Conservation (phyloP, 2,888 invertebrate species). For the Drosophila nr. perissopoda region DNA sequence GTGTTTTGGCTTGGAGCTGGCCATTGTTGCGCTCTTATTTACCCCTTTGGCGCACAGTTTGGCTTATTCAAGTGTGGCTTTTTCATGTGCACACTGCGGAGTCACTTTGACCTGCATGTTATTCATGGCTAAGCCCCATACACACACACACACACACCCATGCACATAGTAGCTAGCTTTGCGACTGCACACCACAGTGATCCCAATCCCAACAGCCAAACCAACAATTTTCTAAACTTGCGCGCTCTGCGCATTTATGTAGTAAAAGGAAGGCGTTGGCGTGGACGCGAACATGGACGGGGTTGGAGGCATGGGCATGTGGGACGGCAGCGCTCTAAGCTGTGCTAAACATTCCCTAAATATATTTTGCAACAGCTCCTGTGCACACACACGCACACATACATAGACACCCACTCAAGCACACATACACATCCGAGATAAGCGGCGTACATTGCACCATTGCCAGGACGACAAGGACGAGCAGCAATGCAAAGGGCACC, state of each 20-base stretch:
- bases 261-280: conserved; percentile 45
- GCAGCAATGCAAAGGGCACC: conserved; percentile 26
- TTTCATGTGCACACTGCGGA: conserved; percentile 57
- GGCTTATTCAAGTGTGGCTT: conserved; percentile 67
- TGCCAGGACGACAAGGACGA: conserved; percentile 26
- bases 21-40: conserved; percentile 71
- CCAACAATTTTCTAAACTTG: conserved; percentile 75
- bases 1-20: conserved; percentile 50
- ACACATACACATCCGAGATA: conserved; percentile 51
- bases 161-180: conserved; percentile 1
- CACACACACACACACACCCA: conserved; percentile 37
- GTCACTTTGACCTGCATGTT: conserved; percentile 79
- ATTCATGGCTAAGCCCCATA: conserved; percentile 67
- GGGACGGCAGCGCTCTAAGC: conserved; percentile 66
- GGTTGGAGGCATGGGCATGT: conserved; percentile 21
- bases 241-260: conserved; percentile 60
- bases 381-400: conserved; percentile 14
- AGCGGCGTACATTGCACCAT: conserved; percentile 63
- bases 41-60: conserved; percentile 72
- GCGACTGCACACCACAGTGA: conserved; percentile 12
- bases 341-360: conserved; percentile 80
- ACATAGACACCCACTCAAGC: not conserved
- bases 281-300: conserved; percentile 9
- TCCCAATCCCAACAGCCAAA: conserved; percentile 60
- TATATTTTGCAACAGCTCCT: conserved; percentile 76